Percentiles rank a stretch among this genome's conserved stretches.
Evolutionary conservation across 1,140 invertebrate genomes (phyloP).

Genomic region (Plectrocnemia conspersa): DNA sequence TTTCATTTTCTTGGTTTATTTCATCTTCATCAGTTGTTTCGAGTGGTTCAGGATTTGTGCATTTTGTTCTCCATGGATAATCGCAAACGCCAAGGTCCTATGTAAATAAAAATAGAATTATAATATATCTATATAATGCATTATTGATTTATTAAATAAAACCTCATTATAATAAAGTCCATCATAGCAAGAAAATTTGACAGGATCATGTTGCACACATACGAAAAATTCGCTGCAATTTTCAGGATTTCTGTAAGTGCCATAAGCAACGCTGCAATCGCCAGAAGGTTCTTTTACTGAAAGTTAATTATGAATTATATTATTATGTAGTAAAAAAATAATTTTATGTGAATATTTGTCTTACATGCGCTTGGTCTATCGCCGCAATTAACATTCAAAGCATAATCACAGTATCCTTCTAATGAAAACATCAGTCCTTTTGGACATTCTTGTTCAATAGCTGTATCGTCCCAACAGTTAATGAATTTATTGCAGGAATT

Average conservation of each 20-base stretch:
- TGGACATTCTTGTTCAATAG: slow-evolving; percentile 61
- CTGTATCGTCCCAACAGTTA: slow-evolving; percentile 67
- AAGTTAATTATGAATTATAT: neutral
- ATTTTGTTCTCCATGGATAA: slow-evolving; percentile 54
- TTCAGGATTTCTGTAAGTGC: slow-evolving; percentile 55
- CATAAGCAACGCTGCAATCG: slow-evolving; percentile 46
- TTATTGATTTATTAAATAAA: slow-evolving; percentile 24
- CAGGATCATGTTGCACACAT: slow-evolving; percentile 54
- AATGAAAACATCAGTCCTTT: slow-evolving; percentile 57
- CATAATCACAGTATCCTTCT: slow-evolving; percentile 59
- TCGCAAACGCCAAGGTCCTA: slow-evolving; percentile 62
- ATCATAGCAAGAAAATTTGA: slow-evolving; percentile 58
- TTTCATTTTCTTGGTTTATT: too few relatives aligned
- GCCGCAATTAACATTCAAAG: slow-evolving; percentile 59
- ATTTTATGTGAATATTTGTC: neutral
- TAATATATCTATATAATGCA: neutral
- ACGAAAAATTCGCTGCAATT: slow-evolving; percentile 65
- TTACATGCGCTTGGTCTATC: slow-evolving; percentile 41
- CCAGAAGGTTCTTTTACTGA: neutral
- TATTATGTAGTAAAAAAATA: neutral
- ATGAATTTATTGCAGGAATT: slow-evolving; percentile 59
- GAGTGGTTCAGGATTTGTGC: slow-evolving; percentile 40
- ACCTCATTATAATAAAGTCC: slow-evolving; percentile 62
- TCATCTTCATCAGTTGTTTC: neutral
- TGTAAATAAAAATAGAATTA: too few relatives aligned